A percentile compares a stretch with the other conserved stretches of the same genome.
Evolutionary conservation across 2,888 invertebrate genomes (phyloP).

Genomic region (Dyspetes luteomarginatus): DNA sequence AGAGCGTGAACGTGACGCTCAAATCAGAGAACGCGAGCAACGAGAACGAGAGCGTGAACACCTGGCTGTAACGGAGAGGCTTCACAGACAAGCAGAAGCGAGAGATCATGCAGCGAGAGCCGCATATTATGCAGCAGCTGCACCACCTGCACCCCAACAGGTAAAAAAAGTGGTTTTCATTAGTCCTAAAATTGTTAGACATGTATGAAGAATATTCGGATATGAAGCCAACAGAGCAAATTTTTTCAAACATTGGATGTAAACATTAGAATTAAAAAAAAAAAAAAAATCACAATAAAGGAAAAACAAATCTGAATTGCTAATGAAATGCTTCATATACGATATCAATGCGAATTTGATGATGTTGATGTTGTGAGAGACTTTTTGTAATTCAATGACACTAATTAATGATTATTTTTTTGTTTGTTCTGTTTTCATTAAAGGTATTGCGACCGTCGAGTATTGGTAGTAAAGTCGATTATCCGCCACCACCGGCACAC

Average conservation of each 20-base stretch:
- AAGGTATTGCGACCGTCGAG: slow-evolving; percentile 81
- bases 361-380: no score
- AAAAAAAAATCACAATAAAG: no score
- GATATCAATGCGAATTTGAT: no score
- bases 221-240: no score
- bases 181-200: no score
- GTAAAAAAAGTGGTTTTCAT: no score
- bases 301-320: no score
- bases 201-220: no score
- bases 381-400: no score
- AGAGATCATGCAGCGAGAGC: slow-evolving; percentile 84
- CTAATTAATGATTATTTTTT: background rate
- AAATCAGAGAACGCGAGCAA: slow-evolving; percentile 65
- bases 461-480: slow-evolving; percentile 81
- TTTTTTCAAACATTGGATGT: no score
- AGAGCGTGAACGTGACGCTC: slow-evolving; percentile 66
- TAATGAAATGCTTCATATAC: no score
- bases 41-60: slow-evolving; percentile 75
- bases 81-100: slow-evolving; percentile 79
- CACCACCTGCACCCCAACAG: slow-evolving; percentile 79
- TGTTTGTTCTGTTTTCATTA: slow-evolving; percentile 17
- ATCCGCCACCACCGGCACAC: slow-evolving; percentile 84
- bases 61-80: slow-evolving; percentile 78
- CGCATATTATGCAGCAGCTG: slow-evolving; percentile 84
- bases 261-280: background rate